Conservation (phyloP, 2,113 vertebrate species). For the Cacatua alba region DNA sequence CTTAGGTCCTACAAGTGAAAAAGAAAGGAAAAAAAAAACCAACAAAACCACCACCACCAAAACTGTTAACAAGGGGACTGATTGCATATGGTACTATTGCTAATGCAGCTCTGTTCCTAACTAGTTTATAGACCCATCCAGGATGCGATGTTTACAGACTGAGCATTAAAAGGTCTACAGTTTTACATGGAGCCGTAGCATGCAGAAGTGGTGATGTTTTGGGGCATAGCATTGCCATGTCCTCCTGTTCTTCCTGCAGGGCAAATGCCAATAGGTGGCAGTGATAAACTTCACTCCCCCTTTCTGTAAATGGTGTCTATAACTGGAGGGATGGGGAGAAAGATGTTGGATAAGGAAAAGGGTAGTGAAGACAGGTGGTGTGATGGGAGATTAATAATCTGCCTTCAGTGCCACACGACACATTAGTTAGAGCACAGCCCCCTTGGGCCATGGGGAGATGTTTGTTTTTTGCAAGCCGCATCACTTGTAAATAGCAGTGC, state of each 20-base stretch:
- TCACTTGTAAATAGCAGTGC: constrained; percentile 71
- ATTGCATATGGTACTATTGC: accelerated
- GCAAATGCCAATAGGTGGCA: constrained; percentile 45
- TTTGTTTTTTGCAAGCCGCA: constrained; percentile 64
- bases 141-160: not conserved
- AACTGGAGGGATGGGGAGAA: not conserved
- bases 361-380: constrained; percentile 61
- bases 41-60: not conserved
- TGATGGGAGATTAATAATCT: constrained; percentile 76
- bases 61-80: not conserved
- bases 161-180: not conserved
- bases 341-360: not conserved
- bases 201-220: not conserved
- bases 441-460: constrained; percentile 52
- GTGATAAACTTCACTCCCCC: not conserved
- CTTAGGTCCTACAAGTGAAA: not conserved
- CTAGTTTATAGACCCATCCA: not conserved
- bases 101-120: not conserved
- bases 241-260: not conserved
- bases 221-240: not conserved
- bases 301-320: not conserved
- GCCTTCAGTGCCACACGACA: constrained; percentile 59
- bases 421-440: constrained; percentile 26
- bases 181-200: not conserved
- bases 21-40: not conserved